Percentiles rank a stretch among this genome's conserved stretches.
Evolutionary conservation across 2,888 invertebrate genomes (phyloP).

Genomic region (Agrenia bidenticulata): DNA sequence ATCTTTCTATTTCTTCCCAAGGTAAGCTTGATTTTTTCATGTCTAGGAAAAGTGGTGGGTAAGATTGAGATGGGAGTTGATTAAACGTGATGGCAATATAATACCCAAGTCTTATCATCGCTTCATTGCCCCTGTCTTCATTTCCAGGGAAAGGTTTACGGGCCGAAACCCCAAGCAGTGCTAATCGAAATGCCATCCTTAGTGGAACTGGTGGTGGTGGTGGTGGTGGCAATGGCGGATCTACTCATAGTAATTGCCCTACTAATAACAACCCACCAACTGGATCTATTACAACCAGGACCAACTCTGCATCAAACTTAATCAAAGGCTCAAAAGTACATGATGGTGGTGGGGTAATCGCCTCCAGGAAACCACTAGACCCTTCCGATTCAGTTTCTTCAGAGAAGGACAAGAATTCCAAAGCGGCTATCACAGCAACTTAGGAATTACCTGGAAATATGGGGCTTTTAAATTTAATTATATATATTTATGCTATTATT

Average conservation of each 20-base stretch:
- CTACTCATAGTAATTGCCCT: too few relatives aligned
- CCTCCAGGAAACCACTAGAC: background rate
- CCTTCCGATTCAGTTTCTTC: slow-evolving; percentile 5
- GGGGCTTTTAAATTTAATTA: too few relatives aligned
- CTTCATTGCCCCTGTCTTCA: background rate
- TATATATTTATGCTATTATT: too few relatives aligned
- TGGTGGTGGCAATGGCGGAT: too few relatives aligned
- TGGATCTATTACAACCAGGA: background rate
- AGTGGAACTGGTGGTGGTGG: slow-evolving; percentile 9
- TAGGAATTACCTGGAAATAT: too few relatives aligned
- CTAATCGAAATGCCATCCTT: slow-evolving; percentile 25
- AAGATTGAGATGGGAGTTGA: too few relatives aligned
- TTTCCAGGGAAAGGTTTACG: slow-evolving; percentile 30
- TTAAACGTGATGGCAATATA: too few relatives aligned
- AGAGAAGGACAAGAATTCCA: slow-evolving; percentile 5
- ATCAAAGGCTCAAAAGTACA: slow-evolving; percentile 17
- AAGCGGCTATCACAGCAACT: slow-evolving; percentile 13
- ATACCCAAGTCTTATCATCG: too few relatives aligned
- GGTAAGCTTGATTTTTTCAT: too few relatives aligned
- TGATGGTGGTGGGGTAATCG: background rate
- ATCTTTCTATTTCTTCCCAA: slow-evolving; percentile 54
- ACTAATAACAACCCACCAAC: too few relatives aligned
- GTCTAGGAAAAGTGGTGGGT: too few relatives aligned
- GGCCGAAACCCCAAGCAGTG: slow-evolving; percentile 38
- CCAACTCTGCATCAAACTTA: background rate